Evolutionary conservation across 2,888 invertebrate species (phyloP).

Genomic region (Xanthorhoe designata): DNA sequence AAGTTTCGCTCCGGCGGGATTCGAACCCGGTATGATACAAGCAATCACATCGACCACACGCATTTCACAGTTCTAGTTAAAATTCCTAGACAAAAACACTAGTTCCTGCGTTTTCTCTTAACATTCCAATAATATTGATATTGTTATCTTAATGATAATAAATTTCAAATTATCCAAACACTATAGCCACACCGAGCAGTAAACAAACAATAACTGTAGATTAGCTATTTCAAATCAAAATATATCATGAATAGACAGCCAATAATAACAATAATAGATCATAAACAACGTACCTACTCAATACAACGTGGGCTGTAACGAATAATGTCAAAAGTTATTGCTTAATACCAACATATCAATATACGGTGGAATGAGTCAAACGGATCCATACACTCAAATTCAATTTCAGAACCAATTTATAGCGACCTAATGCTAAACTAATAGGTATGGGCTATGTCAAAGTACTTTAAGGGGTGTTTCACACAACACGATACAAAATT

Average conservation of each 20-base stretch:
- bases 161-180: background rate
- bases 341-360: slow-evolving; percentile 43
- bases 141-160: background rate
- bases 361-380: slow-evolving; percentile 1
- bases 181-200: background rate
- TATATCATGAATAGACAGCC: slow-evolving; percentile 10
- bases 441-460: background rate
- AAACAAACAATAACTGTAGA: slow-evolving; percentile 5
- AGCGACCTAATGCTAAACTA: background rate
- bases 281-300: slow-evolving; percentile 62
- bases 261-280: slow-evolving; percentile 50
- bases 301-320: slow-evolving; percentile 58
- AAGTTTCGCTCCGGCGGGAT: too few relatives aligned
- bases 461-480: background rate
- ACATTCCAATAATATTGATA: background rate
- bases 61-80: too few relatives aligned
- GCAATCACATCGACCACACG: too few relatives aligned
- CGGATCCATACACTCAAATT: background rate
- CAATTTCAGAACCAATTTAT: slow-evolving; percentile 6
- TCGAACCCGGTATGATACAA: too few relatives aligned
- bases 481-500: too few relatives aligned
- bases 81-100: too few relatives aligned
- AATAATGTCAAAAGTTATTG: slow-evolving; percentile 55
- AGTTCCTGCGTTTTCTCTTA: background rate
- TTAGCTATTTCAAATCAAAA: slow-evolving; percentile 17